Evolutionary conservation across 2,797 vertebrate genomes (phyloP), one percentile per base, ranked within the genome.

Genomic region (Gastrophryne carolinensis): DNA sequence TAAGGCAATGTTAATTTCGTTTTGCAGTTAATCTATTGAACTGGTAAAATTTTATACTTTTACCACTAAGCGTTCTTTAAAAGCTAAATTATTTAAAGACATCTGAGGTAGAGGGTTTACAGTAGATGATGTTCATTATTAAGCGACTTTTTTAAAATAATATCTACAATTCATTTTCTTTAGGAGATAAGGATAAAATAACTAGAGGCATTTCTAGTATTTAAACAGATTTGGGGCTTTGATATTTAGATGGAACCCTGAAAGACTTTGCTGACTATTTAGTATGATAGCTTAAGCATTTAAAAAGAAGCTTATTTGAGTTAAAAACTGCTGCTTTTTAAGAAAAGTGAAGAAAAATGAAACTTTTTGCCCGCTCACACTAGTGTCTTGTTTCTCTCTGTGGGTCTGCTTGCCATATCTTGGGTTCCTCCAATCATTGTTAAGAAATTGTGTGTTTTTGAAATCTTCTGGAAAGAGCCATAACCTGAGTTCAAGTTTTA

Each of bases 11-110:
- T 90, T 92, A 91, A 91, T 91, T 91, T 91, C 86, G 87, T 90
- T 89, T 88, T 89, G 89, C 89, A 90, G 87, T 90, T 92, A 90
- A 91, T 92, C 90, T 91, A 87, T 87, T 87, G 85, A 2, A 1
- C 82, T 84, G 80, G 81, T 85, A 72, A 86, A 89, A 86, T 89
- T 89, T 89, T 86, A 85, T 87, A 79, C 88, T 87, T 88, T 91
- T 92, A 88, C 88, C 86, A 88, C 91, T 91, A 90, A 91, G 88
- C 86, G 88, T 89, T 88, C 86, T 85, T 88, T 89, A 88, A 90
- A 87, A 86, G 85, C 89, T 84, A 84, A 86, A 86, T 91, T 87
- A 89, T 90, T 90, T 90, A 90, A 88, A 84, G 84, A 87, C 37
- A 86, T 90, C 79, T 87, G 84, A 88, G 86, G 87, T 88, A 87